Evolutionary conservation across 2,888 invertebrate species (phyloP).

Genomic region (Thereva nobilitata): DNA sequence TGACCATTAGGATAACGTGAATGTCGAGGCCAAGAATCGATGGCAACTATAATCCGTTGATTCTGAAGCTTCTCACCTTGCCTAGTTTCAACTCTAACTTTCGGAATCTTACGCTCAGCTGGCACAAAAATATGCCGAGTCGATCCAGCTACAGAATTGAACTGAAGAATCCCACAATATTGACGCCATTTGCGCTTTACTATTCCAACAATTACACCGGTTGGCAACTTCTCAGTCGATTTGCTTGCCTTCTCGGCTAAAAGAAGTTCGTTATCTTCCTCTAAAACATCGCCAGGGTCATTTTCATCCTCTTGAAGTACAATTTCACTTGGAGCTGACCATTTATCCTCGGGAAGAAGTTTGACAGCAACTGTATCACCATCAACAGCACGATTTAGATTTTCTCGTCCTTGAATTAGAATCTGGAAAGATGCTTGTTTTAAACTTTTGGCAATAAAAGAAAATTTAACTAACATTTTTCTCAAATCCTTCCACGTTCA

Average conservation of each 20-base stretch:
- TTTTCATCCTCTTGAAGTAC: conserved; percentile 74
- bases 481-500: conserved; percentile 77
- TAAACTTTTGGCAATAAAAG: conserved; percentile 37
- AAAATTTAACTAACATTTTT: conserved; percentile 68
- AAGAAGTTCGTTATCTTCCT: conserved; percentile 65
- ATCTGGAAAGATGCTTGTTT: conserved; percentile 61
- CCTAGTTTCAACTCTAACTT: conserved; percentile 93
- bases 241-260: conserved; percentile 51
- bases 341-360: conserved; percentile 83
- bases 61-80: conserved; percentile 79
- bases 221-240: conserved; percentile 62
- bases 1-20: conserved; percentile 95
- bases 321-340: conserved; percentile 88
- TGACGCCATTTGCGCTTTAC: conserved; percentile 96
- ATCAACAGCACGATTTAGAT: conserved; percentile 91
- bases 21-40: conserved; percentile 94
- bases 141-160: conserved; percentile 71
- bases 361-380: conserved; percentile 93
- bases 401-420: conserved; percentile 80
- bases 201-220: conserved; percentile 88
- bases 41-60: conserved; percentile 91
- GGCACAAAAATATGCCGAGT: conserved; percentile 89
- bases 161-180: conserved; percentile 93
- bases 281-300: conserved; percentile 70
- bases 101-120: conserved; percentile 90